Evolutionary conservation across 35 echinoderm and acorn worm genomes (phyloP).

Genomic region (Diadema setosum): DNA sequence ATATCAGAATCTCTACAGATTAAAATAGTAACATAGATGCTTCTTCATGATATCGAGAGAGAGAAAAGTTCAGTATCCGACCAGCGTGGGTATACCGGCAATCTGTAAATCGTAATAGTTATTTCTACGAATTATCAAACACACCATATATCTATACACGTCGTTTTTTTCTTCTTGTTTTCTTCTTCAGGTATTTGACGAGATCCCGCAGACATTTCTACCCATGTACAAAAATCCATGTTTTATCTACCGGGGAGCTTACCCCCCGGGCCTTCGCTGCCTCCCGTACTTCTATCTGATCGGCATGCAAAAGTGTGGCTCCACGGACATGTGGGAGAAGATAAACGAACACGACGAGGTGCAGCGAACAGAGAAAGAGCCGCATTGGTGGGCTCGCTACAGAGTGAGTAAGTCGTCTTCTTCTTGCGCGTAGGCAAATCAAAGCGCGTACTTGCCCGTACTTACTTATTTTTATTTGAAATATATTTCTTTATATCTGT

Average conservation of each 20-base stretch:
- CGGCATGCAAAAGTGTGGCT: constrained; percentile 66
- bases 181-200: background rate
- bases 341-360: constrained; percentile 20
- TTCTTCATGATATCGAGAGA: too few relatives aligned
- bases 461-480: too few relatives aligned
- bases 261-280: background rate
- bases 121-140: too few relatives aligned
- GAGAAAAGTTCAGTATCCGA: too few relatives aligned
- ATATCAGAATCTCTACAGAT: too few relatives aligned
- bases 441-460: background rate
- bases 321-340: constrained; percentile 47
- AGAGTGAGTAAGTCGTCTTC: background rate
- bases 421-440: background rate
- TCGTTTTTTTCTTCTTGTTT: background rate
- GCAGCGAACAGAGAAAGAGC: constrained; percentile 26
- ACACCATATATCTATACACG: too few relatives aligned
- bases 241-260: background rate
- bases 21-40: too few relatives aligned
- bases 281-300: constrained; percentile 66
- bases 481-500: too few relatives aligned
- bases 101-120: too few relatives aligned
- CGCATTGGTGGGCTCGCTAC: constrained; percentile 61
- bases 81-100: too few relatives aligned
- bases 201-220: background rate
- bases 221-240: background rate